Percentiles rank a stretch among this genome's conserved stretches.
phyloP scores from a whole-genome alignment of 2,888 invertebrate genomes.

The Listrodromus nycthemerus region DNA sequence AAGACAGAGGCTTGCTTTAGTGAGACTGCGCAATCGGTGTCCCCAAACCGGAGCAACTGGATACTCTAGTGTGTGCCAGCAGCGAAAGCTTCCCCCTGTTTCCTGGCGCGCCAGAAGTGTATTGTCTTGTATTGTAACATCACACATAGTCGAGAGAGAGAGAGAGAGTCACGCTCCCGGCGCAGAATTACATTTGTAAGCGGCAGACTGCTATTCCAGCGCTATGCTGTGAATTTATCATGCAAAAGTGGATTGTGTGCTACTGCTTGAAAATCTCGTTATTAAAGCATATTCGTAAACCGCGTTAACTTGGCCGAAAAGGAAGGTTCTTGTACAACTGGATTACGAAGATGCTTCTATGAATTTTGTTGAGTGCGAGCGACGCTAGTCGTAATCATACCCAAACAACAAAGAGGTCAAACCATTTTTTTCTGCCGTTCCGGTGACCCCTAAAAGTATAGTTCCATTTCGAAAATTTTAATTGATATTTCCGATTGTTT shows the following conservation, averaged over 20 bases:
- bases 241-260: conserved; percentile 11
- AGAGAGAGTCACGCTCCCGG: background rate
- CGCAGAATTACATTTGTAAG: conserved; percentile 17
- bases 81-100: background rate
- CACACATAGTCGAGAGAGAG: background rate
- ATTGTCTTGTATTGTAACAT: too few relatives aligned
- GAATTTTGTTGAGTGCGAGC: background rate
- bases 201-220: background rate
- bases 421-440: background rate
- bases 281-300: conserved; percentile 10
- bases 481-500: too few relatives aligned
- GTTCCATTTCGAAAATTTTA: background rate
- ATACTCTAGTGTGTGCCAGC: background rate
- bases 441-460: background rate
- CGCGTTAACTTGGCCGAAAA: background rate
- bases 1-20: background rate
- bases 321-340: background rate
- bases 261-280: conserved; percentile 26
- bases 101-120: background rate
- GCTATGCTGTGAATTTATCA: background rate
- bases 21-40: background rate
- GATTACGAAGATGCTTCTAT: background rate
- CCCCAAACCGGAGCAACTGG: background rate
- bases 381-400: background rate
- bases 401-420: too few relatives aligned